Base-by-base conservation (phyloP, 2,797 vertebrate species). In the Echeneis naucrates region DNA sequence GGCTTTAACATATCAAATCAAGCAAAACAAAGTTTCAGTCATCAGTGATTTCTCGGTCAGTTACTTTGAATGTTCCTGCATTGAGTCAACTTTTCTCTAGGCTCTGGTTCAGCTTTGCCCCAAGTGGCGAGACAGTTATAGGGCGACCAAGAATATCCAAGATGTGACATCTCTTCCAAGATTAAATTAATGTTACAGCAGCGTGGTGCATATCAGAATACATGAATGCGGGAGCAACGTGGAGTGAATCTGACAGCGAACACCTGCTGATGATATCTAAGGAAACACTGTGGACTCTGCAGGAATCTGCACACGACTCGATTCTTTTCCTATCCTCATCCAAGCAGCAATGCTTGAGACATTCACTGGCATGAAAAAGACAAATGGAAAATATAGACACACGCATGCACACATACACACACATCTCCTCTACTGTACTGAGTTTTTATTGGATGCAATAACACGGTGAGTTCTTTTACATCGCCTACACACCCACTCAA, bases 251-350 rank as follows among this genome's bases (percentile, higher is more conserved):
- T 81, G 83, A 86, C 80, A 84, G 79, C 1, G 11, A 81, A 83
- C 83, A 87, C 87, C 87, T 86, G 87, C 83, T 35, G 71, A 80
- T 60, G 75, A 80, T 63, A 76, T 86, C 67, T 38, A 50, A 81
- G 80, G 69, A 71, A 83, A 82, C 74, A 71, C 55, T 47, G 44
- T 10, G 6, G 52, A 64, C 61, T 75, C 69, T 60, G 64, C 63
- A 77, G 64, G 60, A 66, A 67, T 68, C 68, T 62, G 68, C 56
- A 78, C 16, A 61, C 2, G 1, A 66, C 45, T 74, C 37, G 2
- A 68, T 60, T 52, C 56, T 52, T 33, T 17, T 14, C 13, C 45
- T 17, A 68, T 64, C 47, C n/a, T 44, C 32, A 69, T 45, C 58
- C 54, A 30, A 27, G 33, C 45, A 13, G 32, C 1, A n/a, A 38